Conservation (phyloP, 2,113 vertebrate genomes). For the Oophaga pumilio region DNA sequence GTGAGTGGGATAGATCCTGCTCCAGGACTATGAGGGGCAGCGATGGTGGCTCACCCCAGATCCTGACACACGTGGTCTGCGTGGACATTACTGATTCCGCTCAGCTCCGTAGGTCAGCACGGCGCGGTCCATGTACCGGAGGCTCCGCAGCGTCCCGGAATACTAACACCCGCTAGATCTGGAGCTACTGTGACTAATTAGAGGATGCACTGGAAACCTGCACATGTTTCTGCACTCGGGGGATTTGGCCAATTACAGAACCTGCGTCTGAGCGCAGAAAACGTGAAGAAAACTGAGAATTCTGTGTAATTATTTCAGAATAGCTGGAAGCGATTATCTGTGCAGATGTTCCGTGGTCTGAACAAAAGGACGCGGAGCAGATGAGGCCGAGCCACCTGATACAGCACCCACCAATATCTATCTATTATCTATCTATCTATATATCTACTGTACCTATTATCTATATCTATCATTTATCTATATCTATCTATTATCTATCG, state of each 20-base stretch:
- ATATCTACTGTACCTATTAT: not conserved
- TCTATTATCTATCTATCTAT: not conserved
- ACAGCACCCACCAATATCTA: not conserved
- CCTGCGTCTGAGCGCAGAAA: conserved; percentile 4
- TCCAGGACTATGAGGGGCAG: not conserved
- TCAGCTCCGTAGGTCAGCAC: not conserved
- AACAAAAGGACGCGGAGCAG: not conserved
- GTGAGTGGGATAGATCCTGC: not conserved
- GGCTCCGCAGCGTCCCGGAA: not conserved
- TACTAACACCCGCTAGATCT: not conserved
- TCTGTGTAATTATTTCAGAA: conserved; percentile 33
- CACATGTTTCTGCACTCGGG: not conserved
- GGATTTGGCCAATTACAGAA: not conserved
- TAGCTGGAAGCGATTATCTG: conserved; percentile 10
- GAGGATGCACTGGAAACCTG: not conserved
- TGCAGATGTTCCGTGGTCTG: not conserved
- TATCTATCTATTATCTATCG: not conserved
- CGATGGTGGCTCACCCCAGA: not conserved
- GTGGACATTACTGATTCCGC: not conserved
- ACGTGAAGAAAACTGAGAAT: conserved; percentile 27
- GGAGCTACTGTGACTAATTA: conserved; percentile 4
- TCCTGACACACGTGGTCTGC: not conserved
- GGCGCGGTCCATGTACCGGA: not conserved
- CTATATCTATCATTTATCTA: not conserved
- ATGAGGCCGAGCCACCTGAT: not conserved